Conservation (phyloP, 2,113 vertebrate genomes). For the Gambusia affinis region DNA sequence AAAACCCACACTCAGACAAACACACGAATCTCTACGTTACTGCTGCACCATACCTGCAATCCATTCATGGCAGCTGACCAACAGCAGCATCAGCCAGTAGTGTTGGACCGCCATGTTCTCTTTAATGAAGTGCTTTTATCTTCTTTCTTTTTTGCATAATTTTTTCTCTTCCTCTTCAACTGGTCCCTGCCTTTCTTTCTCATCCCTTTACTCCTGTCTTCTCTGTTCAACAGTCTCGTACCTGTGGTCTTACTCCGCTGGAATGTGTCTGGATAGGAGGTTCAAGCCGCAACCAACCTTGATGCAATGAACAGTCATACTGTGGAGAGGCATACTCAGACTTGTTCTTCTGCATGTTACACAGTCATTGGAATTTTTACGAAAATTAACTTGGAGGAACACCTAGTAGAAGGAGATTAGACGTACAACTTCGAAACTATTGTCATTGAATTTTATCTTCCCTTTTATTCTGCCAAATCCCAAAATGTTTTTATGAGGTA, state of each 20-base stretch:
- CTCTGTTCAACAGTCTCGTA: slow-evolving; percentile 18
- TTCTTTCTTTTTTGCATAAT: slow-evolving; percentile 1
- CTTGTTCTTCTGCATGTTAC: slow-evolving; percentile 49
- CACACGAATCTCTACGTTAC: slow-evolving; percentile 2
- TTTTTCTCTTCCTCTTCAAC: slow-evolving; percentile 4
- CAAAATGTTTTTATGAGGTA: too few species aligned
- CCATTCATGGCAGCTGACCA: slow-evolving; percentile 41
- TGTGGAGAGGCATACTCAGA: slow-evolving; percentile 72
- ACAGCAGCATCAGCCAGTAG: slow-evolving; percentile 65
- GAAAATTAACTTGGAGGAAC: background rate
- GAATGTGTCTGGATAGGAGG: slow-evolving; percentile 60
- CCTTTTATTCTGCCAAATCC: too few species aligned
- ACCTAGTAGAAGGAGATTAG: background rate
- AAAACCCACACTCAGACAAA: background rate
- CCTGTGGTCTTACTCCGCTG: slow-evolving; percentile 41
- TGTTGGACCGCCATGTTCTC: slow-evolving; percentile 57
- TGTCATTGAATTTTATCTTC: background rate
- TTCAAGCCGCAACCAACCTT: slow-evolving; percentile 47
- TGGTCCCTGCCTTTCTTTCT: slow-evolving; percentile 18
- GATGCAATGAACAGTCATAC: slow-evolving; percentile 16
- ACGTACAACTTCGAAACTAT: background rate
- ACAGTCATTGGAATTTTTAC: slow-evolving; percentile 5
- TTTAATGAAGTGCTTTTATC: slow-evolving; percentile 13
- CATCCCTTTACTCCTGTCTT: slow-evolving; percentile 32
- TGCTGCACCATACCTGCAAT: slow-evolving; percentile 66